Percentiles rank a stretch among this genome's conserved stretches.
phyloP scores from a whole-genome alignment of 2,113 vertebrate species.

The Cyphomyrus plagiostoma region DNA sequence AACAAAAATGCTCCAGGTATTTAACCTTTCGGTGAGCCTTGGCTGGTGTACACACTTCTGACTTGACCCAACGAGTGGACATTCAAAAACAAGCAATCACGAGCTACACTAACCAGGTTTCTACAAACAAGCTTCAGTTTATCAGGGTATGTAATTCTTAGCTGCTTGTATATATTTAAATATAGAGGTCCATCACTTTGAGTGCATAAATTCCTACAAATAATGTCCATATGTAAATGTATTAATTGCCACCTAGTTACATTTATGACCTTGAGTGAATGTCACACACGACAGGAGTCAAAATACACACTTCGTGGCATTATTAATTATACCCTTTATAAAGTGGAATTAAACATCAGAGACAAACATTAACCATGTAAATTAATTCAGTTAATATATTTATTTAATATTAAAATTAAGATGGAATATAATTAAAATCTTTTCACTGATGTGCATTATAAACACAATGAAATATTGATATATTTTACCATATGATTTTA shows the following conservation, averaged over 20 bases:
- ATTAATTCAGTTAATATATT: conserved; percentile 11
- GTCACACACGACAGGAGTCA: neutral
- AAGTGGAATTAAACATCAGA: neutral
- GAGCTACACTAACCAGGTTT: neutral
- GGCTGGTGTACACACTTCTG: neutral
- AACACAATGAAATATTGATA: conserved; percentile 4
- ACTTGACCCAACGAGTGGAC: neutral
- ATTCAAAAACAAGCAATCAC: neutral
- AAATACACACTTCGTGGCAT: neutral
- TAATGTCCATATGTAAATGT: neutral
- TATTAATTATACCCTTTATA: neutral
- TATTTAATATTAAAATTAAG: conserved; percentile 5
- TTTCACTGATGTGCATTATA: neutral
- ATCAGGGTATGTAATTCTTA: neutral
- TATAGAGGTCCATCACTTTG: neutral
- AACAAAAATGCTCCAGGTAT: neutral
- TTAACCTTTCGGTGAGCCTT: neutral
- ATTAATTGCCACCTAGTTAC: neutral
- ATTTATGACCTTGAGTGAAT: neutral
- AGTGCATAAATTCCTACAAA: neutral
- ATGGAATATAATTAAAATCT: neutral
- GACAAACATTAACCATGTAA: conserved; percentile 11
- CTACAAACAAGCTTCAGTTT: neutral
- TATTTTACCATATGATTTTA: neutral
- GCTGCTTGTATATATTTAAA: neutral